Evolutionary conservation across 2,888 invertebrate species (phyloP), one percentile per base, ranked within the genome.

Genomic region (Trachelus stipa): DNA sequence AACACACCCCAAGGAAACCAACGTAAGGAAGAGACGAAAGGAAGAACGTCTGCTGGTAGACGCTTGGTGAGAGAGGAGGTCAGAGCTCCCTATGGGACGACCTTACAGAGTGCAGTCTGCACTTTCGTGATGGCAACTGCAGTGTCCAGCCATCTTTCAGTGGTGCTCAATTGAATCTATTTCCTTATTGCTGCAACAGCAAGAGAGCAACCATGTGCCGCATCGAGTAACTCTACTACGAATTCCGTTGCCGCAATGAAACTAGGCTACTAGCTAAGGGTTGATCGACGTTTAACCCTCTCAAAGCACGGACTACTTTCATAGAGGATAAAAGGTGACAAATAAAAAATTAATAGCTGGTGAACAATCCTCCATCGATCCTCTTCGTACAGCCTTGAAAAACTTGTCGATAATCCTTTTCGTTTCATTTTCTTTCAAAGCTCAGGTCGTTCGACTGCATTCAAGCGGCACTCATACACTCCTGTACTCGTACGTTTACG

Each of bases 41-140:
- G 23, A 40, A 40, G 40, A 37, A 37, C 40, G 56, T 56, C 23
- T 23, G 56, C 56, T 56, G 56, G 23, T 56, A 23, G 23, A 56
- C 56, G 56, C 56, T 56, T 23, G 9, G 23, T 23, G 80, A 76
- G 81, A 80, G 84, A 83, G 81, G 85, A 85, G 88, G 89, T 89
- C 89, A 89, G 87, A 88, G 88, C 85, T 88, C 89, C 82, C 84
- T 81, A 85, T 83, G 83, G 82, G 83, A 85, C 82, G 87, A 87
- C 86, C 85, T 86, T 87, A 86, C 81, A 81, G 83, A 80, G 83
- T 83, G 83, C 81, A 82, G 81, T 73, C 84, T 82, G 83, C 82
- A 82, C 83, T 56, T 83, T 81, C 81, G 82, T 84, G 83, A 85
- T 85, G 83, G 87, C 85, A 85, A 87, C 87, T 87, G 86, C 88